These are phyloP conservation scores for Hypolimnas misippus DNA, from an alignment of 2,888 invertebrate species.

Conservation along the genomic window DNA sequence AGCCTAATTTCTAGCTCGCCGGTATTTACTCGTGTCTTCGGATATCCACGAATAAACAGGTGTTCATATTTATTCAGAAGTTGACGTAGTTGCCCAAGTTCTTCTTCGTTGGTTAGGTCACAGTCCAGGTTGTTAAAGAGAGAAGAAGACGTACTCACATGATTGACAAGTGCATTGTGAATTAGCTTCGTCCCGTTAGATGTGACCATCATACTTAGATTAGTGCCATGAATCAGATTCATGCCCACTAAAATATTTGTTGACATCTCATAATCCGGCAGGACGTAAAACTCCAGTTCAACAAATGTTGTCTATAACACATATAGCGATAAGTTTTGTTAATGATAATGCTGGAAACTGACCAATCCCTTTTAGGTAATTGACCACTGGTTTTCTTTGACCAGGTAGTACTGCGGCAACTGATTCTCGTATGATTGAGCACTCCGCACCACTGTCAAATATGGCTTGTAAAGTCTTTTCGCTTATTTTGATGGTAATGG, in stretches of 20 bases:
- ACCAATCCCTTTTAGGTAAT: slow-evolving; percentile 29
- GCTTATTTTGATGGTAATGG: slow-evolving; percentile 34
- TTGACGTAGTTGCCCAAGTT: slow-evolving; percentile 28
- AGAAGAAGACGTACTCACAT: slow-evolving; percentile 4
- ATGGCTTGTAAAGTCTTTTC: slow-evolving; percentile 32
- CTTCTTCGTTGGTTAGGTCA: slow-evolving; percentile 24
- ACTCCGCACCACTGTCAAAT: slow-evolving; percentile 51
- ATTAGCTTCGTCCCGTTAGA: slow-evolving; percentile 9
- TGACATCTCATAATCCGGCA: slow-evolving; percentile 32
- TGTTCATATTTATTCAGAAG: slow-evolving; percentile 45
- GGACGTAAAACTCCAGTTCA: slow-evolving; percentile 25
- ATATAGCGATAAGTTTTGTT: slow-evolving; percentile 15
- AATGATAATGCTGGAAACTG: slow-evolving; percentile 26
- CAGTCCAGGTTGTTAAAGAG: slow-evolving; percentile 17
- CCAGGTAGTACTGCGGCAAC: slow-evolving; percentile 46
- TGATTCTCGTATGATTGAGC: slow-evolving; percentile 47
- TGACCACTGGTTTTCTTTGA: slow-evolving; percentile 29
- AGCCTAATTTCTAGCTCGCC: slow-evolving; percentile 33
- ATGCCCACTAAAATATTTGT: too few relatives aligned
- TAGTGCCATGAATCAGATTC: slow-evolving; percentile 22
- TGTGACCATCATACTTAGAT: slow-evolving; percentile 24
- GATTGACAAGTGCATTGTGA: slow-evolving; percentile 7
- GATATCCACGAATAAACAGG: slow-evolving; percentile 45
- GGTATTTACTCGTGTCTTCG: slow-evolving; percentile 46
- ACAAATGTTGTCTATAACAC: slow-evolving; percentile 27